phyloP scores from a whole-genome alignment of 2,888 invertebrate genomes.

The Erebia aethiops region DNA sequence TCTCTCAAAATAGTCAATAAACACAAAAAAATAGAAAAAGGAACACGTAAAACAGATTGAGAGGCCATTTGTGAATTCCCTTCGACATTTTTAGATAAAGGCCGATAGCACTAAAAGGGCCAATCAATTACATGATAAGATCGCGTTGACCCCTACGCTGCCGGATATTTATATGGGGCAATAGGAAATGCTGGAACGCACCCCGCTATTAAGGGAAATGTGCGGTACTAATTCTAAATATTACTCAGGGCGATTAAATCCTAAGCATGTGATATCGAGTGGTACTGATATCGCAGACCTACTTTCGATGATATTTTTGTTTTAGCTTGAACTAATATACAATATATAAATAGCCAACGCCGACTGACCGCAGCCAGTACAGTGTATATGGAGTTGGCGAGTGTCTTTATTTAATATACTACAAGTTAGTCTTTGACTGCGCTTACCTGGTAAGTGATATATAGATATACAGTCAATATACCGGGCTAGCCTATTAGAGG shows the following conservation, averaged over 20 bases:
- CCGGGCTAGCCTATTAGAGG: no score
- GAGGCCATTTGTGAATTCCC: conserved; percentile 42
- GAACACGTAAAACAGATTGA: conserved; percentile 32
- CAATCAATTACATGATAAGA: conserved; percentile 68
- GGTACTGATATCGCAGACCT: not conserved
- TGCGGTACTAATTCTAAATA: conserved; percentile 17
- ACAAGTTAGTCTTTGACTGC: no score
- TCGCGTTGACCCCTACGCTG: conserved; percentile 47
- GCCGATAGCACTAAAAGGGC: conserved; percentile 61
- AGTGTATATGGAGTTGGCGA: no score
- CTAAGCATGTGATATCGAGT: conserved; percentile 2
- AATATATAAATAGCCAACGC: not conserved
- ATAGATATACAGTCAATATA: no score
- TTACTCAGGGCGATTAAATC: conserved; percentile 4
- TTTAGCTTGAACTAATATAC: not conserved
- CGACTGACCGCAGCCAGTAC: no score
- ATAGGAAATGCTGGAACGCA: conserved; percentile 27
- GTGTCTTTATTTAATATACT: no score
- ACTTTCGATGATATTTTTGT: not conserved
- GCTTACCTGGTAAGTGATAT: no score
- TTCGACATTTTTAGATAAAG: conserved; percentile 54
- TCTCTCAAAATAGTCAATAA: not conserved
- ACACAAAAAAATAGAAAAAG: conserved; percentile 23
- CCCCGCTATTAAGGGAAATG: conserved; percentile 21
- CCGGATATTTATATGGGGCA: conserved; percentile 39